Conservation (phyloP, 2,797 vertebrate species). For the Catharus ustulatus region DNA sequence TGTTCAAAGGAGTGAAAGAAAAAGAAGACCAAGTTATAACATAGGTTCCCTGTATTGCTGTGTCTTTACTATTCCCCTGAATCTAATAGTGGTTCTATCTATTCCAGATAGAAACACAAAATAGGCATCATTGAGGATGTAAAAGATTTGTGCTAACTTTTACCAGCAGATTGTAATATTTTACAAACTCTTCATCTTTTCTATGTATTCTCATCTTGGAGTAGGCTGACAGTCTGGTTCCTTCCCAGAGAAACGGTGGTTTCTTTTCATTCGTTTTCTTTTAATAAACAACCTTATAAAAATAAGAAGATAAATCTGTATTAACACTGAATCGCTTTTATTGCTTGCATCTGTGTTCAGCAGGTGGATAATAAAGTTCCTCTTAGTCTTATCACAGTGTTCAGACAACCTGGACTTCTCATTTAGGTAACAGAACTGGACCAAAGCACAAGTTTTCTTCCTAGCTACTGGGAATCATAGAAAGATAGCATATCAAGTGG, state of each 20-base stretch:
- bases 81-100: background rate
- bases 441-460: background rate
- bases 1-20: background rate
- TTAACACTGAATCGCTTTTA: background rate
- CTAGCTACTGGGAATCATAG: background rate
- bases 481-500: background rate
- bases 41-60: background rate
- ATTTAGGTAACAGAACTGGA: background rate
- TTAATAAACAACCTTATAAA: background rate
- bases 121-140: background rate
- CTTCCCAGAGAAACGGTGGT: background rate
- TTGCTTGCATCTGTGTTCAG: background rate
- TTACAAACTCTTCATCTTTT: background rate
- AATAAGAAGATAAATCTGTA: background rate
- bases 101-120: background rate
- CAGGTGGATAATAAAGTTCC: background rate
- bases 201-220: background rate
- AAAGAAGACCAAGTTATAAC: background rate
- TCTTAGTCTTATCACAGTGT: rapidly evolving
- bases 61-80: background rate
- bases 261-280: background rate
- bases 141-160: background rate
- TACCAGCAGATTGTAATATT: background rate
- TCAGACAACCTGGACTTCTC: background rate
- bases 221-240: background rate